Evolutionary conservation across 1,140 invertebrate species (phyloP).

Genomic region (Oreohelix idahoensis): DNA sequence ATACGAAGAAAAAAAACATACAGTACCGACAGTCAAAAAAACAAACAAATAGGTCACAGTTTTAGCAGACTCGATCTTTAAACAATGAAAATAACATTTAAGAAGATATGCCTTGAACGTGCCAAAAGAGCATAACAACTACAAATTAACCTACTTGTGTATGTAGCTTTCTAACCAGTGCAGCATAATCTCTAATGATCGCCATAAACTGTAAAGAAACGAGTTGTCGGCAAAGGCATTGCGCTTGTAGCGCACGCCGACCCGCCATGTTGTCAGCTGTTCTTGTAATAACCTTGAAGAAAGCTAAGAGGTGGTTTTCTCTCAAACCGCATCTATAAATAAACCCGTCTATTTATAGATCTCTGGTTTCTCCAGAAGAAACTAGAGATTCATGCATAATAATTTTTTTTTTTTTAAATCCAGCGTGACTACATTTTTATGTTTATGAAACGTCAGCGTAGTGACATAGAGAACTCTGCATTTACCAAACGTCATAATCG

Average conservation of each 20-base stretch:
- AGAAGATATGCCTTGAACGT: neutral
- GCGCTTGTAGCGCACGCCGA: conserved; percentile 36
- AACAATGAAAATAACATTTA: neutral
- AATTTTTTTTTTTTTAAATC: too few relatives aligned
- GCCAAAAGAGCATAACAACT: neutral
- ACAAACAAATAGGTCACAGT: neutral
- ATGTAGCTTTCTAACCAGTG: conserved; percentile 22
- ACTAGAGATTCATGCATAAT: too few relatives aligned
- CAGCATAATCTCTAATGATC: neutral
- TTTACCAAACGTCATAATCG: too few relatives aligned
- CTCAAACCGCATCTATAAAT: neutral
- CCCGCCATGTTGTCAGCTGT: conserved; percentile 51
- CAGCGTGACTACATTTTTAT: too few relatives aligned
- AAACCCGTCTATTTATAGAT: too few relatives aligned
- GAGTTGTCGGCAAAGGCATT: conserved; percentile 21
- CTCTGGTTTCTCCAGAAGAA: too few relatives aligned
- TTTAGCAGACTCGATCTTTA: neutral
- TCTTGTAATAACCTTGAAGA: conserved; percentile 41
- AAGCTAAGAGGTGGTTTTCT: conserved; percentile 17
- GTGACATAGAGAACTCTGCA: too few relatives aligned
- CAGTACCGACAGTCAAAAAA: neutral
- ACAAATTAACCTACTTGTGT: conserved; percentile 33
- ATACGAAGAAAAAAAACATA: neutral
- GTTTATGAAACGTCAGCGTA: too few relatives aligned
- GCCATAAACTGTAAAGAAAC: neutral